Base-by-base conservation (phyloP, 2,113 vertebrate genomes). In the Paraplagusia blochii region DNA sequence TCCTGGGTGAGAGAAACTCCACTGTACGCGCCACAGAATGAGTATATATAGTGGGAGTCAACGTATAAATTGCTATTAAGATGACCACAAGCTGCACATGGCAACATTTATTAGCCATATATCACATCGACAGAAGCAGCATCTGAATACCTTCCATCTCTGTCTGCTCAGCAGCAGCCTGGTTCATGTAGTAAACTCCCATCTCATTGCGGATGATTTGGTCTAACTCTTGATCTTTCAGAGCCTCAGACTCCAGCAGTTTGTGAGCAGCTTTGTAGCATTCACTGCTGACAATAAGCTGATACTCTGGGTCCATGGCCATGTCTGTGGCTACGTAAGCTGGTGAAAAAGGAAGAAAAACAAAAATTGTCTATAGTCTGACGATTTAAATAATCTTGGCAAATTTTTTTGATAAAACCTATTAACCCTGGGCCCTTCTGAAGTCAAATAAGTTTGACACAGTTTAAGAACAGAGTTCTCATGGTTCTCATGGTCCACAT, bases 181-280 rank as follows among this genome's bases (percentile, higher is more conserved):
- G 95, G 78, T 98, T 98, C 97, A 99, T 99, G 47, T 96, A 95
- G 61, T 92, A 98, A 40, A 99, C 96, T 8, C 97, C 96, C 15
- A 98, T 94, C 79, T 99, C 96, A 0, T 99, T 99, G 68, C 94
- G 91, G 72, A 98, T 93, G 67, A 99, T 99, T 82, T 96, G 95
- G 63, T 98, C 95, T 2, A 92, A 83, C 15, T 89, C 89, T 0
- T 91, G 90, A n/a, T 81, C 91, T 82, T 94, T 95, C 72, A 95
- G 82, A 18, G 90, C 88, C 63, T 93, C 94, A 1, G 96, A 95
- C 7, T 90, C 86, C 0, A 99, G 85, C 67, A 98, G 93, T 58
- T 98, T 95, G 39, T 94, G 87, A 11, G 93, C 93, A 18, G 95
- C 94, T 66, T 99, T 96, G 0, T 98, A 99, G 77, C 97, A 99